Evolutionary conservation across 2,113 vertebrate genomes (phyloP), one percentile per base, ranked within the genome.

Genomic region (Gadus macrocephalus): DNA sequence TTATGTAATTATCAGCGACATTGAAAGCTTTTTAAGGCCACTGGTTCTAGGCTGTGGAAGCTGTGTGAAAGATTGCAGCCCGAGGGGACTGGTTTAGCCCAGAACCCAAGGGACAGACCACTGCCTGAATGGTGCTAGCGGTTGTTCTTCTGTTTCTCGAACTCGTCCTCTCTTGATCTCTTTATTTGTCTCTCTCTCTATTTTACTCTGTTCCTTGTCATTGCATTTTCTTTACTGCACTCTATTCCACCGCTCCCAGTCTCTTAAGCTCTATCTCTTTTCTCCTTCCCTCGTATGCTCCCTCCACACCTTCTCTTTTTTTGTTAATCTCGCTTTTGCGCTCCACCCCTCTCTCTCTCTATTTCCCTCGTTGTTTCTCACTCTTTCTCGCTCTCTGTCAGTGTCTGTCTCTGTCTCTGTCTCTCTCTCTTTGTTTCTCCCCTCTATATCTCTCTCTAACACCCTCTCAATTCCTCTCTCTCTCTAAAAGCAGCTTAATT

Each of bases 401-500:
- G 25, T 25, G 25, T 53, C 16, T 7, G 17, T 12, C 15, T 31
- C 60, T 11, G 9, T 28, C 72, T 28, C 72, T n/a, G n/a, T n/a
- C n/a, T 66, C 64, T 59, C 63, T 25, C 64, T 64, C 60, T 66
- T 38, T 19, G 15, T 55, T 38, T 58, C 67, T 16, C 35, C 35
- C 56, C 16, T 63, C 62, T 63, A n/a, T 22, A 7, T 22, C 19
- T 64, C 66, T 25, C 68, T n/a, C 59, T 27, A 61, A 35, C 49
- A 60, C 59, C 19, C 68, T 15, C 72, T 27, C 58, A 77, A 56
- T 12, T 35, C 61, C 62, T 49, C 70, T 67, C 75, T 70, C 67
- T 72, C 71, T 77, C 74, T 85, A 86, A 90, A 89, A 91, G 87
- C 88, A 78, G 88, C 87, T 91, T 91, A 89, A 91, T 92, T 84